Percentiles rank a stretch among this genome's conserved stretches.
These are phyloP conservation scores for Rhorus exstirpatorius DNA, from an alignment of 2,888 invertebrate genomes.

Conservation along the genomic window DNA sequence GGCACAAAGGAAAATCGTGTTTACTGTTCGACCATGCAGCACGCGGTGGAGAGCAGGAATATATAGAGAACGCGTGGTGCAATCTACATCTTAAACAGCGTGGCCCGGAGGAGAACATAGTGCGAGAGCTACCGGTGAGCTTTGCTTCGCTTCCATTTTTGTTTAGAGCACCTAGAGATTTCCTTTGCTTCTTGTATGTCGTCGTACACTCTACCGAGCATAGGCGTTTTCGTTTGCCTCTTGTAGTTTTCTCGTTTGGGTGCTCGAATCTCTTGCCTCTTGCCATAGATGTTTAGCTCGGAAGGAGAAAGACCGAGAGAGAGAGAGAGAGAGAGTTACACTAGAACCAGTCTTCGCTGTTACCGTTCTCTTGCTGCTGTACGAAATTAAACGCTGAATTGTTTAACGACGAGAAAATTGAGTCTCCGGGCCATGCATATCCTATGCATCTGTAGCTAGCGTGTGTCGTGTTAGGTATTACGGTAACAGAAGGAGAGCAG, in stretches of 20 bases:
- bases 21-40: slow-evolving; percentile 74
- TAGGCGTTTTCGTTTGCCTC: slow-evolving; percentile 65
- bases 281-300: slow-evolving; percentile 46
- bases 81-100: slow-evolving; percentile 80
- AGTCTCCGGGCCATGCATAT: slow-evolving; percentile 70
- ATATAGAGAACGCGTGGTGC: slow-evolving; percentile 68
- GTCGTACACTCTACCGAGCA: not conserved
- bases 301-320: slow-evolving; percentile 21
- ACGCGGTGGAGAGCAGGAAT: slow-evolving; percentile 27
- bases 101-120: slow-evolving; percentile 51
- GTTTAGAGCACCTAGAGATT: slow-evolving; percentile 48
- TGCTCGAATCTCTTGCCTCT: slow-evolving; percentile 38
- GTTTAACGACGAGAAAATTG: slow-evolving; percentile 78
- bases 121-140: slow-evolving; percentile 49
- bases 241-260: slow-evolving; percentile 54
- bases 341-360: slow-evolving; percentile 51
- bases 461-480: slow-evolving; percentile 23
- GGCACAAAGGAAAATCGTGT: slow-evolving; percentile 74
- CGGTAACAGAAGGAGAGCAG: slow-evolving; percentile 10
- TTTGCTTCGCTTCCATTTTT: slow-evolving; percentile 59
- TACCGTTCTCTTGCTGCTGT: slow-evolving; percentile 68
- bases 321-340: slow-evolving; percentile 44
- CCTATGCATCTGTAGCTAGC: slow-evolving; percentile 48
- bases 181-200: slow-evolving; percentile 42
- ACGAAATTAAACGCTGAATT: slow-evolving; percentile 78